phyloP scores from a whole-genome alignment of 2,888 invertebrate genomes.

The Cryptocephalus primarius region DNA sequence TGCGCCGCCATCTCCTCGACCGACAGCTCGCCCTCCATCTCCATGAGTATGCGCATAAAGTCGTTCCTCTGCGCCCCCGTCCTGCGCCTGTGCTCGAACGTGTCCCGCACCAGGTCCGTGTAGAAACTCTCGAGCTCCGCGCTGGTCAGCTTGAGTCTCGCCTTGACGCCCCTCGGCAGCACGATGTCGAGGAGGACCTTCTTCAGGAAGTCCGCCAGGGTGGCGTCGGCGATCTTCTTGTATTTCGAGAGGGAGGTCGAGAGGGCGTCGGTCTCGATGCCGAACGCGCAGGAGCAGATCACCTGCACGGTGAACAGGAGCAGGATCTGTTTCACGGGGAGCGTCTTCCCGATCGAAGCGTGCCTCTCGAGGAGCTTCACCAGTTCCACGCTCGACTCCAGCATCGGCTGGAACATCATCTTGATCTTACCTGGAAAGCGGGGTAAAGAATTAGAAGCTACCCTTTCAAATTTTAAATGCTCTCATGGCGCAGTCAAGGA shows the following conservation, averaged over 20 bases:
- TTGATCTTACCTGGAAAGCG: neutral
- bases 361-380: neutral
- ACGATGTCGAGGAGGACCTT: neutral
- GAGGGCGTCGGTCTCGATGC: neutral
- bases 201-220: neutral
- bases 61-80: conserved; percentile 32
- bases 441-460: too few species aligned
- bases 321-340: neutral
- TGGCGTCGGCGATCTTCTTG: neutral
- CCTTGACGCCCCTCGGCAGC: neutral
- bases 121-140: conserved; percentile 30
- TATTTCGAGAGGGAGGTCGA: neutral
- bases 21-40: conserved; percentile 17
- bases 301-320: neutral
- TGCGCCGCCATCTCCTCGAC: conserved; percentile 41
- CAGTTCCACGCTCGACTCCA: neutral
- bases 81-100: conserved; percentile 29
- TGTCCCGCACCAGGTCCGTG: conserved; percentile 22
- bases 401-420: neutral
- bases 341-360: neutral
- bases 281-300: neutral
- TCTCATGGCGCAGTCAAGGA: too few species aligned
- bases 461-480: too few species aligned
- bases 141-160: neutral
- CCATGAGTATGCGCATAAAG: conserved; percentile 34